Base-by-base conservation (phyloP, 1,140 invertebrate species). In the Chironomus tepperi region DNA sequence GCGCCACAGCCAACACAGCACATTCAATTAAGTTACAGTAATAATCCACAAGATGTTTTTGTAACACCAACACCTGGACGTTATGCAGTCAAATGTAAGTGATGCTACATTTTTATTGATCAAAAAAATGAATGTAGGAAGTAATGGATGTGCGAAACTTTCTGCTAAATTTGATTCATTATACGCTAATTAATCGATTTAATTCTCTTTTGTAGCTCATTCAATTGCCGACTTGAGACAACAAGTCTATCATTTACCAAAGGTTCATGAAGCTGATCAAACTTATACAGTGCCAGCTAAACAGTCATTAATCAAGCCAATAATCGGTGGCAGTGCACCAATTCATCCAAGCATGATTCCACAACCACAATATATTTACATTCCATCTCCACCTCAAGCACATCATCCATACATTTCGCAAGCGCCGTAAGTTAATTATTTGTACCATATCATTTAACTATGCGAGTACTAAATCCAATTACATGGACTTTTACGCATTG, bases 1-100 rank as follows among this genome's bases (percentile, higher is more conserved):
- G 24, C 65, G 43, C 12, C 21, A 24, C 74, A 75, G 43, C 67
- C 65, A 19, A 73, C 65, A 15, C 74, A 75, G 24, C 74, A 75
- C 57, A 19, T 73, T 10, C 65, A 64, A 43, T 18, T 70, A 21
- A 70, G 65, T 19, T 70, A 70, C 18, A 9, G 16, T 19, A 70
- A 70, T 70, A 70, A 70, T 70, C 65, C 65, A 19, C 65, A 70
- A 70, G 65, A 70, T 21, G 19, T 70, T 9, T 70, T 70, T 70
- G 65, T 70, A 18, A 70, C 65, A 21, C 65, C 65, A 9, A 18
- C 65, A 21, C 65, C 65, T 19, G 47, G 47, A 1, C 65, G 65
- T 19, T 70, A 19, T 21, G 19, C 16, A 10, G 16, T 70, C 1
- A 70, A 70, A 70, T 16, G 65, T 70, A 19, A 70, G 19, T 19